Percentiles rank a stretch among this genome's conserved stretches.
phyloP scores from a whole-genome alignment of 1,140 invertebrate species.

The Magallana angulata region DNA sequence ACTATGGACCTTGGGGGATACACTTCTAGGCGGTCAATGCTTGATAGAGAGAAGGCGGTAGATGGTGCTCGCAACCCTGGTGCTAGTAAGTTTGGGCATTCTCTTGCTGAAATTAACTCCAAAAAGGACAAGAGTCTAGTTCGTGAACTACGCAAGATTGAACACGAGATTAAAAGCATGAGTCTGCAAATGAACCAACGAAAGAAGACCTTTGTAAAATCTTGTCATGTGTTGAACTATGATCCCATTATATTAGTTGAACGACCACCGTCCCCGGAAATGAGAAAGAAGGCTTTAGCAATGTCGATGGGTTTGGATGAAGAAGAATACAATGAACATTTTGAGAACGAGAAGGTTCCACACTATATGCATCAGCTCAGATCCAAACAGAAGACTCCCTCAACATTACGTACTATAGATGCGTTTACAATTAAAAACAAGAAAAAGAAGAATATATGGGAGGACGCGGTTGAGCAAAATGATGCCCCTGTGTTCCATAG shows the following conservation, averaged over 20 bases:
- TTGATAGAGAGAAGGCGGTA: slow-evolving; percentile 67
- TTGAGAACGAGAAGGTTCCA: slow-evolving; percentile 62
- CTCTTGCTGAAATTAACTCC: slow-evolving; percentile 65
- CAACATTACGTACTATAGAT: slow-evolving; percentile 71
- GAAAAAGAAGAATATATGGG: slow-evolving; percentile 73
- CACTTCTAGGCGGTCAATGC: slow-evolving; percentile 54
- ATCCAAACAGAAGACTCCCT: slow-evolving; percentile 67
- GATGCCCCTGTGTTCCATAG: slow-evolving; percentile 64
- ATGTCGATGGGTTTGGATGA: slow-evolving; percentile 47
- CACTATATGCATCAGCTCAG: slow-evolving; percentile 69
- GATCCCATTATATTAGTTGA: slow-evolving; percentile 72
- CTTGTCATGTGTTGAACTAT: slow-evolving; percentile 65
- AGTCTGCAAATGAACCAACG: slow-evolving; percentile 62
- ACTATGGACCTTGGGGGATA: slow-evolving; percentile 20
- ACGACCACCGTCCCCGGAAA: slow-evolving; percentile 63
- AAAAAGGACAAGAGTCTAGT: slow-evolving; percentile 65
- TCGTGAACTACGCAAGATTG: slow-evolving; percentile 60
- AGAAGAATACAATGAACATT: slow-evolving; percentile 45
- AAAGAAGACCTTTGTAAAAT: slow-evolving; percentile 67
- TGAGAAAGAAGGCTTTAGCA: slow-evolving; percentile 49
- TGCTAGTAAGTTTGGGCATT: slow-evolving; percentile 67
- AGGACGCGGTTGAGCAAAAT: slow-evolving; percentile 61
- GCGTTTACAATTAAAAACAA: slow-evolving; percentile 68
- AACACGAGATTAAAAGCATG: slow-evolving; percentile 65
- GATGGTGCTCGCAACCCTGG: slow-evolving; percentile 65